Base-by-base conservation (phyloP, 2,113 vertebrate genomes). In the Merops nubicus region DNA sequence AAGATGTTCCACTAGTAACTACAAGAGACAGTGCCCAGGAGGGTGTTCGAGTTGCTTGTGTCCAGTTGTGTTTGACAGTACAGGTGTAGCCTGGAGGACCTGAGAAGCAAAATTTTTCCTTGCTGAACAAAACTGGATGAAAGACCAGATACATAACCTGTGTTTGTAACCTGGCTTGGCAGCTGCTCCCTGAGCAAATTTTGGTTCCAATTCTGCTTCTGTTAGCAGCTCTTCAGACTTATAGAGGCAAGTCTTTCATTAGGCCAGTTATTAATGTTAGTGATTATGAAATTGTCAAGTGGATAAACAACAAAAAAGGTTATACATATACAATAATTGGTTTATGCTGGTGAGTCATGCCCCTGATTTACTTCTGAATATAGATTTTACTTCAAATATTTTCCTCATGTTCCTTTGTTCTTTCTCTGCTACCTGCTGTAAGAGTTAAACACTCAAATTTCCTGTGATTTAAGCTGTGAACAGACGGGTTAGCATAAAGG, bases 401-500 rank as follows among this genome's bases (percentile, higher is more conserved):
- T 88, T 47, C 42, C 38, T 94, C 50, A 48, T n/a, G n/a, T 91
- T 91, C 29, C 70, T 95, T 89, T 93, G 70, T 74, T 76, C 53
- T 23, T 95, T 91, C 25, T 87, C 48, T 74, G 62, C 93, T 97
- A 84, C 94, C 80, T 95, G 56, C 65, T 84, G 29, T 70, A 93
- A 88, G 88, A 94, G 91, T 93, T 97, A 96, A 95, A 97, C 70
- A 82, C 91, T 73, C 79, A 74, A 47, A 85, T 79, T 96, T 75
- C 60, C 70, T 91, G 73, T 91, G 94, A 93, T 97, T 96, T 96
- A 91, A 94, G 59, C 88, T 93, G 76, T 93, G 95, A 94, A 96
- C 97, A 97, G 95, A 89, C 75, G 85, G 89, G 69, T 85, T 77
- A 77, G 88, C 74, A 96, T 91, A 97, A 98, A 96, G 72, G 84